Base-by-base conservation (phyloP, 2,797 vertebrate species). In the Myioborus melanocephalus region DNA sequence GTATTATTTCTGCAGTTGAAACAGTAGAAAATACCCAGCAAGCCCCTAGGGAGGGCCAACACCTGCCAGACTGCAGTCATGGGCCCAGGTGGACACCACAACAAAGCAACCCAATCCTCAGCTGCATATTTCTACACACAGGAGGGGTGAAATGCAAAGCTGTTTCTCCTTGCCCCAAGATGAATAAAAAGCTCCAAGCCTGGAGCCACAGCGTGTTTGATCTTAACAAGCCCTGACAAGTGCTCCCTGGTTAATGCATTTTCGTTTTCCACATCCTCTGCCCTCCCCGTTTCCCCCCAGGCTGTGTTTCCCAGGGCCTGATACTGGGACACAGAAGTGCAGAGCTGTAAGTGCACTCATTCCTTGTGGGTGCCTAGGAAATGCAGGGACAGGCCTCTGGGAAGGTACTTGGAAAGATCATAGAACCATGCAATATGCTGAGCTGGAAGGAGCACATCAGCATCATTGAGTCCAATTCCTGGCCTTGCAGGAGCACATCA, bases 301-400 rank as follows among this genome's bases (percentile, higher is more conserved):
- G 47, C 53, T 39, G 10, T 53, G 68, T 55, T 72, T 77, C 17
- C 63, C 47, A 34, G 71, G 52, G 26, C 5, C 47, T 63, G 49
- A 7, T 2, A 0, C 1, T 27, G 43, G 18, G 59, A 14, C 20
- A 12, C 1, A 0, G 13, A 30, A 60, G n/a, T 16, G 27, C 43
- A 6, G 2, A 2, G 41, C 55, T 81, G 0, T 20, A 16, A 81
- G 39, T 35, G 30, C 37, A 14, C 19, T 81, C 30, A 9, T 32
- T 32, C 39, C 41, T 53, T 6, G 0, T 46, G 49, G 10, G 30
- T 46, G 41, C 57, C 7, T 26, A 21, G n/a, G 20, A 64, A 28
- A 64, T 21, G 21, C 2, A 3, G 30, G 34, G 46, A 44, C 17
- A 68, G 28, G n/a, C 28, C 37, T 20, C 17, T 39, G 32, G 27